phyloP scores from a whole-genome alignment of 2,888 invertebrate genomes.

The Teinopalpus imperialis region DNA sequence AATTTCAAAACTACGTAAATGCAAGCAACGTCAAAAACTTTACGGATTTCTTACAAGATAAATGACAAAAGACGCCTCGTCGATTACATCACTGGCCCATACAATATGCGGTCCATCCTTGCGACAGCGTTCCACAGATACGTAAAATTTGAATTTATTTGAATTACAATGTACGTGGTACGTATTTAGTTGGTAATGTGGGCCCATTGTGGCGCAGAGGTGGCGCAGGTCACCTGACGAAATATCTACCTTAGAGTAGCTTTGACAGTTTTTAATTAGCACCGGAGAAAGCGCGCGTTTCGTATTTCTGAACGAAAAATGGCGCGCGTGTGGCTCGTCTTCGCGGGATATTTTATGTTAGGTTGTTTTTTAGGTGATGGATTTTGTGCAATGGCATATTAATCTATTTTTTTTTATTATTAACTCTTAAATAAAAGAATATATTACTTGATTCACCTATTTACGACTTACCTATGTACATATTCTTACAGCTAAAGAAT shows the following conservation, averaged over 20 bases:
- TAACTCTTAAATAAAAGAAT: too few species aligned
- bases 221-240: slow-evolving; percentile 66
- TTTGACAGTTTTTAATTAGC: slow-evolving; percentile 10
- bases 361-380: too few species aligned
- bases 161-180: slow-evolving; percentile 65
- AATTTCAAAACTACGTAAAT: not conserved
- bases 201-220: slow-evolving; percentile 56
- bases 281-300: slow-evolving; percentile 13
- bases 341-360: not conserved
- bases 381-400: too few species aligned
- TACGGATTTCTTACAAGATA: slow-evolving; percentile 2
- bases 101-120: slow-evolving; percentile 47
- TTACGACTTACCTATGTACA: too few species aligned
- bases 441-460: too few species aligned
- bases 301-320: not conserved
- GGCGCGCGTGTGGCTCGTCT: not conserved
- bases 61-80: slow-evolving; percentile 7
- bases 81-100: slow-evolving; percentile 47
- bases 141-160: slow-evolving; percentile 72
- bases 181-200: slow-evolving; percentile 71
- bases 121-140: slow-evolving; percentile 48
- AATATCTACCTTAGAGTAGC: slow-evolving; percentile 33
- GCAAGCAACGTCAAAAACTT: slow-evolving; percentile 1
- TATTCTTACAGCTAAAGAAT: too few species aligned
- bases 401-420: too few species aligned